phyloP scores from a whole-genome alignment of 2,797 vertebrate genomes.

The Sciurus carolinensis region DNA sequence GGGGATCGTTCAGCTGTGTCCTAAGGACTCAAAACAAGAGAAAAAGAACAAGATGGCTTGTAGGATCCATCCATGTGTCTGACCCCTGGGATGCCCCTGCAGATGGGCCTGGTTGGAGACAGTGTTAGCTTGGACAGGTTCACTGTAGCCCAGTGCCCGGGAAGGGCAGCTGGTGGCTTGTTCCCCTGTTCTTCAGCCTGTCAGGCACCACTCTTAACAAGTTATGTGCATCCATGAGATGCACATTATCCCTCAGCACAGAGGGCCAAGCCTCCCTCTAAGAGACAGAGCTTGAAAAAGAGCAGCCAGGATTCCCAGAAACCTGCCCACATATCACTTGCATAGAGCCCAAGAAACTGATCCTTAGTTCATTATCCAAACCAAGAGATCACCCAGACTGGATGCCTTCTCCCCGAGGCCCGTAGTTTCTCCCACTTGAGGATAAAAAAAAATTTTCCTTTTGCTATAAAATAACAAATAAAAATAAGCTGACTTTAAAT shows the following conservation, averaged over 20 bases:
- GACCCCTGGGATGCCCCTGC: constrained; percentile 51
- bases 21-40: constrained; percentile 15
- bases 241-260: constrained; percentile 68
- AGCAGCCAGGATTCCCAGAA: not conserved
- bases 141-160: constrained; percentile 53
- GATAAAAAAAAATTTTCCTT: constrained; percentile 7
- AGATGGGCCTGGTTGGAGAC: constrained; percentile 65
- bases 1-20: constrained; percentile 62
- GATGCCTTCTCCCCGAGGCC: not conserved
- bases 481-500: constrained; percentile 80
- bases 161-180: constrained; percentile 78
- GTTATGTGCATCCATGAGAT: constrained; percentile 61
- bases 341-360: not conserved
- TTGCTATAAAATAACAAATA: constrained; percentile 76
- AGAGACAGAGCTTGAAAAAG: not conserved
- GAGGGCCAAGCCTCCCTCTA: constrained; percentile 16
- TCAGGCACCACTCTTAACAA: constrained; percentile 76
- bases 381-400: accelerated
- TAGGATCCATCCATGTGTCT: not conserved
- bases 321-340: not conserved
- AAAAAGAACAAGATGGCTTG: constrained; percentile 46
- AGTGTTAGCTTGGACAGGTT: constrained; percentile 68
- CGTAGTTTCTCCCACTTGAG: constrained; percentile 25
- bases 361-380: not conserved
- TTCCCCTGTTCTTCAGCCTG: constrained; percentile 81